phyloP scores from a whole-genome alignment of 2,888 invertebrate genomes.

The Esperia sulphurella region DNA sequence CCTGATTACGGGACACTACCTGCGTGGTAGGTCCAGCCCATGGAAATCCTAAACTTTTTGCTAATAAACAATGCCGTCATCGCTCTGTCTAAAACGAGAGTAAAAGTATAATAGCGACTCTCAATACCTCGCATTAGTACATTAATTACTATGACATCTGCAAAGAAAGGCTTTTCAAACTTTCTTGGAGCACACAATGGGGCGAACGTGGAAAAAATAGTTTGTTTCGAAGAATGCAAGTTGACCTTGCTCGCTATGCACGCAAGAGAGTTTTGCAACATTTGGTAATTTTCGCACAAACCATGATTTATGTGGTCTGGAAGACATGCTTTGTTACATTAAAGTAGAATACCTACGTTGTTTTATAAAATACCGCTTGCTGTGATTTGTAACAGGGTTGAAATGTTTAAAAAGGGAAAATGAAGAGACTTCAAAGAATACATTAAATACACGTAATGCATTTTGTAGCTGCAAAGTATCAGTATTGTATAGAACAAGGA shows the following conservation, averaged over 20 bases:
- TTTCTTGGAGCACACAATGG: constrained; percentile 47
- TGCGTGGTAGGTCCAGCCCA: constrained; percentile 61
- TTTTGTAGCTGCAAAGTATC: constrained; percentile 29
- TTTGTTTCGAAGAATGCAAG: constrained; percentile 43
- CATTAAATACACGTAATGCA: constrained; percentile 47
- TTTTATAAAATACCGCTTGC: constrained; percentile 66
- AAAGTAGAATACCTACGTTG: constrained; percentile 39
- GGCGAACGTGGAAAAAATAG: constrained; percentile 32
- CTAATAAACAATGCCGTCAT: constrained; percentile 51
- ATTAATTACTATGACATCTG: constrained; percentile 66
- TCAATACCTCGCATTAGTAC: constrained; percentile 54
- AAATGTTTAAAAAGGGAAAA: constrained; percentile 35
- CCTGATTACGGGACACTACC: constrained; percentile 73
- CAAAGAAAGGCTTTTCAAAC: constrained; percentile 58
- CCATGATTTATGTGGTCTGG: constrained; percentile 60
- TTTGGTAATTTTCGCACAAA: constrained; percentile 66
- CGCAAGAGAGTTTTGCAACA: constrained; percentile 54
- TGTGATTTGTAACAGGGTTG: constrained; percentile 53
- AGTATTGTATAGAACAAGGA: constrained; percentile 14
- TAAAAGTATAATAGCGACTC: constrained; percentile 58
- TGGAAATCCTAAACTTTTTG: constrained; percentile 57
- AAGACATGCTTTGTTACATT: constrained; percentile 47
- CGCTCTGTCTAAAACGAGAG: constrained; percentile 55
- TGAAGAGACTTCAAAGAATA: constrained; percentile 33
- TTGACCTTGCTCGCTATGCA: constrained; percentile 56